Conservation (phyloP, 1,140 invertebrate species). For the Platyscapa corneri region DNA sequence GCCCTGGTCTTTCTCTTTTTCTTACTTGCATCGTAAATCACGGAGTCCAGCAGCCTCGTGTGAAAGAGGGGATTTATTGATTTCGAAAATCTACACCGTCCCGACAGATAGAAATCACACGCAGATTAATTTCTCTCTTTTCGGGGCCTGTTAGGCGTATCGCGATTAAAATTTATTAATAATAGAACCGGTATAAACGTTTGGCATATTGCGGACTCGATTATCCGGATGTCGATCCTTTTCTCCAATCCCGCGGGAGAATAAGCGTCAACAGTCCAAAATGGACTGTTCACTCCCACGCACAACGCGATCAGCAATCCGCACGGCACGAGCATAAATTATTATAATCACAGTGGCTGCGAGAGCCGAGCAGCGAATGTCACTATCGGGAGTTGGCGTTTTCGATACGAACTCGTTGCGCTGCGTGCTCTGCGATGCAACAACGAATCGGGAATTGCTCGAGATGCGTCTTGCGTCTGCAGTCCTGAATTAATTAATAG, state of each 20-base stretch:
- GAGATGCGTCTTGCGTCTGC: not conserved
- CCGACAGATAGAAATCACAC: conserved; percentile 46
- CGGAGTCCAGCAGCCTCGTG: not conserved
- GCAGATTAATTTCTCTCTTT: conserved; percentile 48
- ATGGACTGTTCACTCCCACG: not conserved
- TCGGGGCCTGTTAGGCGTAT: conserved; percentile 42
- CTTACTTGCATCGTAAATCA: conserved; percentile 50
- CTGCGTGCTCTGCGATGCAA: no score
- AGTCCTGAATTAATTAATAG: conserved; percentile 30
- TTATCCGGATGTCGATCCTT: conserved; percentile 35
- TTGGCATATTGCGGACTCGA: conserved; percentile 1
- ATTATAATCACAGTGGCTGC: conserved; percentile 5
- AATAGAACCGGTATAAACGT: conserved; percentile 59
- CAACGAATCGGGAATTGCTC: no score
- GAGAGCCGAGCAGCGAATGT: not conserved
- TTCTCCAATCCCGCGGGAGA: not conserved
- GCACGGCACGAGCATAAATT: conserved; percentile 19
- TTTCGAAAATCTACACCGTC: conserved; percentile 54
- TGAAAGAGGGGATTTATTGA: conserved; percentile 54
- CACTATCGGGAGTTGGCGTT: not conserved
- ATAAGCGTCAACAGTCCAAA: not conserved
- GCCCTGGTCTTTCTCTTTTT: conserved; percentile 10
- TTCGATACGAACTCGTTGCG: no score
- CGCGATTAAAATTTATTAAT: conserved; percentile 61
- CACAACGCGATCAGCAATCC: not conserved